Base-by-base conservation (phyloP, 2,113 vertebrate species). In the Phylloscopus trochilus region DNA sequence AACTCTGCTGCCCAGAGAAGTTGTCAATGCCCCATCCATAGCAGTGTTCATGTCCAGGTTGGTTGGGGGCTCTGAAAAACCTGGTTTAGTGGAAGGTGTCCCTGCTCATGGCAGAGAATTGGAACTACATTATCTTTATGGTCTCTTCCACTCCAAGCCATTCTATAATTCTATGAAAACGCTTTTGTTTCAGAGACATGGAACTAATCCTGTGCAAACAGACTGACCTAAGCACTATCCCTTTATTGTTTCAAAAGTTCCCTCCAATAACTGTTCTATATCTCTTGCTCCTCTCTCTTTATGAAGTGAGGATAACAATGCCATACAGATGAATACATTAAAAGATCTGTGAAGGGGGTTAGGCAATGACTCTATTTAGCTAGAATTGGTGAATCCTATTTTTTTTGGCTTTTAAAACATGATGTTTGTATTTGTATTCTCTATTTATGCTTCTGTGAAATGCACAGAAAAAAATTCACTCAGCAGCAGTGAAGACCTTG, bases 21-120 rank as follows among this genome's bases (percentile, higher is more conserved):
- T 1, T 62, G 18, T 15, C 7, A 9, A 5, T 62, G 41, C 8
- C 30, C 20, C 20, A 47, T 41, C 46, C 3, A 0, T 19, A n/a
- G 13, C 26, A 60, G 20, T 18, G 24, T 18, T 62, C 21, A 62
- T 41, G 39, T 21, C 11, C 53, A 21, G 46, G 9, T 27, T 75
- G 24, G 11, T 12, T n/a, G n/a, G 16, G 15, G 30, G 30, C 24
- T 76, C 35, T 31, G 14, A 41, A 21, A 2, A 55, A 14, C 17
- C 24, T 31, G 7, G 3, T 35, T 11, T 31, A 46, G 24, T 31
- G 14, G 21, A 47, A 89, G 10, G 2, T 55, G 41, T 13, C 22
- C 11, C 26, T 76, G n/a, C 5, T 12, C 11, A 11, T 11, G 55
- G 14, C 17, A 83, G 17, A 22, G 21, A 46, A 10, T 47, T 41